Percentiles rank a stretch among this genome's conserved stretches.
phyloP scores from a whole-genome alignment of 30 jellyfish, hydroid and myxozoan species.

The Cassiopea xamachana region DNA sequence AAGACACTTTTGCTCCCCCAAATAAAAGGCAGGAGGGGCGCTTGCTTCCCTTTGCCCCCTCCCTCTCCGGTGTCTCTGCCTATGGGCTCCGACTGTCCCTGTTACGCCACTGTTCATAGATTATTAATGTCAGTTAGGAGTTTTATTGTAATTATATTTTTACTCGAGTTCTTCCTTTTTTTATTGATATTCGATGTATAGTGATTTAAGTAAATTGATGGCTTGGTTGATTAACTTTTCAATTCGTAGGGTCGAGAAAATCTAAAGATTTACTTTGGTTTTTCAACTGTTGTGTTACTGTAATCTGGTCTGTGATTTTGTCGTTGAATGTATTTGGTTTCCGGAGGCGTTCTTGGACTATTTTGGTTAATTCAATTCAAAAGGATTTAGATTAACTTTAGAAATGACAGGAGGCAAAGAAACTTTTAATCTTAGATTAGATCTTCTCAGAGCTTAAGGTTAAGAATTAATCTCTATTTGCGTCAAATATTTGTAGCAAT shows the following conservation, averaged over 20 bases:
- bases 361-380: background rate
- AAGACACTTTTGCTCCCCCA: no score
- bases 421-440: background rate
- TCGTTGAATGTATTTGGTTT: background rate
- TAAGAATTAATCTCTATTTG: background rate
- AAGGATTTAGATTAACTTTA: background rate
- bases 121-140: no score
- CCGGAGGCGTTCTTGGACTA: background rate
- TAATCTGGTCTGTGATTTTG: background rate
- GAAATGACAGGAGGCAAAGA: background rate
- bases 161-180: no score
- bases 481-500: background rate
- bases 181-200: no score
- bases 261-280: background rate
- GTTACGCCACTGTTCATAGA: no score
- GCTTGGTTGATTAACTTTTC: background rate
- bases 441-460: background rate
- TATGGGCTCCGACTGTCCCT: no score
- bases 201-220: background rate
- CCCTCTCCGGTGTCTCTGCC: no score
- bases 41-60: no score
- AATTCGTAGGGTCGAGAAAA: background rate
- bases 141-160: no score
- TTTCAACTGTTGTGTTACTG: background rate
- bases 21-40: no score